Base-by-base conservation (phyloP, 2,888 invertebrate species). In the Amiota communis region DNA sequence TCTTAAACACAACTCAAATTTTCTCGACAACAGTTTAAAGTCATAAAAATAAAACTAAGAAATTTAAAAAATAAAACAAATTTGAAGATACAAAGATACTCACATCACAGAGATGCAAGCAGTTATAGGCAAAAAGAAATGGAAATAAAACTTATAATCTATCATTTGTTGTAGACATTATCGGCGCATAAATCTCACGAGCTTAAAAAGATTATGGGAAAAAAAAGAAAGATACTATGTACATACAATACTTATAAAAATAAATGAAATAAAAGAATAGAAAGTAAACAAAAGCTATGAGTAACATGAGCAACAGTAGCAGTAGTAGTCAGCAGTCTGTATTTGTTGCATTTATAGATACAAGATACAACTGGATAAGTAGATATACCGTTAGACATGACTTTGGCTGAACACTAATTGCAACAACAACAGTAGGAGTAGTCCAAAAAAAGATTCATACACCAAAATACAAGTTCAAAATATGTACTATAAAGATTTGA, bases 361-460 rank as follows among this genome's bases (percentile, higher is more conserved):
- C 64, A 48, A 64, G 48, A 57, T 57, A 15, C 57, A 17, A 12
- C 23, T 36, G 36, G 36, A 20, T 10, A 53, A 69, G 73, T 61
- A 70, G 75, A 64, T 20, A 72, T 79, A 85, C 83, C 85, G 83
- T 85, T 83, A 85, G 85, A 76, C 83, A 83, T 85, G 83, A 83
- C 85, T 83, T 83, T 80, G 80, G 82, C 84, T 84, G 8, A 68
- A 81, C 79, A 83, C 83, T 83, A 83, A 83, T 83, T 83, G 83
- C 82, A 85, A 51, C 71, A 63, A 51, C 64, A 63, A 47, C 63
- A 63, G 46, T 2, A 23, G 17, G 3, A 36, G 36, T 36, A 36
- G 36, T 36, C 6, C 2, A 61, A 61, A 20, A 59, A 59, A 15
- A 20, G 59, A 59, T 15, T 12, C 20, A 20, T 4, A 20, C 59